Conservation (phyloP, 2,888 invertebrate species). For the Apodemia mormo region DNA sequence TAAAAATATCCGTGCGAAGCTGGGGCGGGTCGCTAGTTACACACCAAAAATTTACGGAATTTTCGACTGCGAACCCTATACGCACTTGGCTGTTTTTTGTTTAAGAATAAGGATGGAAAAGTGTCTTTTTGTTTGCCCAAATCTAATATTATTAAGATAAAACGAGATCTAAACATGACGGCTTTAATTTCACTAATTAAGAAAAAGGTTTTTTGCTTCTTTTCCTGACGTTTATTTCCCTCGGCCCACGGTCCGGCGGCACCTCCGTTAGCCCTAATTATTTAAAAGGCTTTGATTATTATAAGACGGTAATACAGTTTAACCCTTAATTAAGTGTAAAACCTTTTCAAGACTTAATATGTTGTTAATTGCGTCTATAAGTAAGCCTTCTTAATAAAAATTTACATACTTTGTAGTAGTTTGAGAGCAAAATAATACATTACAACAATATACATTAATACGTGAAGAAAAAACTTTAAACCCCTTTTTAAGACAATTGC, state of each 20-base stretch:
- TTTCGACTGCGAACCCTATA: neutral
- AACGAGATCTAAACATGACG: constrained; percentile 7
- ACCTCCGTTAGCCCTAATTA: constrained; percentile 7
- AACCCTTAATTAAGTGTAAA: constrained; percentile 2
- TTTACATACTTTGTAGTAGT: too few relatives aligned
- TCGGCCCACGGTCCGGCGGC: neutral
- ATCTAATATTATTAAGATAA: constrained; percentile 10
- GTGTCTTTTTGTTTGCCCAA: neutral
- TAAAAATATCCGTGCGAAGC: too few relatives aligned
- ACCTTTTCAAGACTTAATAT: neutral
- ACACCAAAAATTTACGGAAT: too few relatives aligned
- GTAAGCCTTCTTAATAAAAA: too few relatives aligned
- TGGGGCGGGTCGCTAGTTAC: too few relatives aligned
- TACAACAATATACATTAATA: too few relatives aligned
- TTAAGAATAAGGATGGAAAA: neutral
- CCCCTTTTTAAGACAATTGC: too few relatives aligned
- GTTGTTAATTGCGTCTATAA: too few relatives aligned
- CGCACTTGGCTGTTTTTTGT: neutral
- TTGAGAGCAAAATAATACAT: too few relatives aligned
- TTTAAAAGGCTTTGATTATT: constrained; percentile 7
- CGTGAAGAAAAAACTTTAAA: too few relatives aligned
- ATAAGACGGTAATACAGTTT: constrained; percentile 4
- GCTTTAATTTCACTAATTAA: constrained; percentile 16
- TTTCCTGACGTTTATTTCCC: constrained; percentile 9
- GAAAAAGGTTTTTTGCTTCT: constrained; percentile 11